Evolutionary conservation across 2,797 vertebrate genomes (phyloP).

Genomic region (Halcyon leucocephala): DNA sequence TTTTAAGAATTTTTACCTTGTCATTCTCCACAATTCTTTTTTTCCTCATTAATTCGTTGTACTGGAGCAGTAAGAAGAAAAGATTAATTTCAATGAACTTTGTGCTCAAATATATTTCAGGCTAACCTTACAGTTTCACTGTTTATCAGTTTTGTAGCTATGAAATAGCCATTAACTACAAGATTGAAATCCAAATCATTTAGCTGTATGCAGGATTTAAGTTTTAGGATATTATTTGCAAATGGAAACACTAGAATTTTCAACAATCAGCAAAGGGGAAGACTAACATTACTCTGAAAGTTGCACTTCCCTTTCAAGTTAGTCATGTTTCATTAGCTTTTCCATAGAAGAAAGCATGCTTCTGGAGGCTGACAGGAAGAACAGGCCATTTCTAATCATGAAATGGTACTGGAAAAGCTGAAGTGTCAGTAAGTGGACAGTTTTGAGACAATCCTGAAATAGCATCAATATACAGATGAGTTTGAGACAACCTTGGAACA

Average conservation of each 20-base stretch:
- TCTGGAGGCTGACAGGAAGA: background rate
- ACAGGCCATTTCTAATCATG: background rate
- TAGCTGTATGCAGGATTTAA: background rate
- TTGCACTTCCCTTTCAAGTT: background rate
- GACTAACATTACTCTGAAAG: background rate
- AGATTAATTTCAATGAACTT: background rate
- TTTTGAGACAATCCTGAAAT: background rate
- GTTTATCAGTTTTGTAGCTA: background rate
- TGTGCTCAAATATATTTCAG: background rate
- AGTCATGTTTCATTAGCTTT: background rate
- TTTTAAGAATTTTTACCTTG: conserved; percentile 91
- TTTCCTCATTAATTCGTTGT: conserved; percentile 94
- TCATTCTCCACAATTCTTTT: conserved; percentile 95
- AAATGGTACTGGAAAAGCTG: background rate
- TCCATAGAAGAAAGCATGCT: background rate
- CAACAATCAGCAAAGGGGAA: background rate
- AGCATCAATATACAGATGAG: background rate
- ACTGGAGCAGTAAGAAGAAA: conserved; percentile 78
- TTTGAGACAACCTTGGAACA: background rate
- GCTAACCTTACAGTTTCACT: background rate
- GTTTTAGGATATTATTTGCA: background rate
- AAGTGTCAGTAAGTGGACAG: background rate
- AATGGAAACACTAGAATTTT: background rate
- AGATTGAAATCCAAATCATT: background rate
- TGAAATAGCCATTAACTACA: background rate